A percentile compares a stretch with the other conserved stretches of the same genome.
Evolutionary conservation across 1,140 invertebrate species (phyloP).

Genomic region (Cydia amplana): DNA sequence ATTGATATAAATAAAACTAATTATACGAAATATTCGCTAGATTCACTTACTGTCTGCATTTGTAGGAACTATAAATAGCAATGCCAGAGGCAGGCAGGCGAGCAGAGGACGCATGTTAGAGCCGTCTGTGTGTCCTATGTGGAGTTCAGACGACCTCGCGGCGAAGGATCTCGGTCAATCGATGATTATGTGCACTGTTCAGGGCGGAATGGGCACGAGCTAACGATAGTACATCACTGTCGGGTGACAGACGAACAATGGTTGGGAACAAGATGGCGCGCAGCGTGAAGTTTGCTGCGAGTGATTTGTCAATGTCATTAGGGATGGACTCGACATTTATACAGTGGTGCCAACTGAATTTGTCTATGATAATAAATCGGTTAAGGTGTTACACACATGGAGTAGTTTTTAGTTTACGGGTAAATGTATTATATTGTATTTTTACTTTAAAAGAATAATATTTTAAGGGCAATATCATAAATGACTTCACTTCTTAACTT

Average conservation of each 20-base stretch:
- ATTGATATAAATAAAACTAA: constrained; percentile 33
- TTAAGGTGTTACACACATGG: background rate
- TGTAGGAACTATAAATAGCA: constrained; percentile 27
- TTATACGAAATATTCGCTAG: constrained; percentile 11
- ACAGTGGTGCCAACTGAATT: background rate
- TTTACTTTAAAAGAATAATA: no score
- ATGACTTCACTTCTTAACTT: no score
- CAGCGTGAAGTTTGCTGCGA: constrained; percentile 18
- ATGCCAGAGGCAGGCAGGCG: constrained; percentile 4
- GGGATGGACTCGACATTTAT: background rate
- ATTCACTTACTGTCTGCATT: constrained; percentile 30
- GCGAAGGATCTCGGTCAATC: constrained; percentile 17
- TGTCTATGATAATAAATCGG: background rate
- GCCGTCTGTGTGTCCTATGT: constrained; percentile 9
- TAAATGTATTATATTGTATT: no score
- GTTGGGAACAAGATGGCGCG: constrained; percentile 20
- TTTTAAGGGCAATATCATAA: no score
- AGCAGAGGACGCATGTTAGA: constrained; percentile 1
- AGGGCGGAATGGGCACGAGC: background rate
- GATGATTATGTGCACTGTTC: constrained; percentile 8
- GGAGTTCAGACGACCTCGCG: background rate
- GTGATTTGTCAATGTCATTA: constrained; percentile 1
- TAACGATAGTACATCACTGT: background rate
- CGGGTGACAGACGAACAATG: constrained; percentile 26
- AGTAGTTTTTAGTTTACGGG: no score